These are phyloP conservation scores for Gymnopithys bicolor DNA, from an alignment of 2,797 vertebrate species.

Conservation along the genomic window DNA sequence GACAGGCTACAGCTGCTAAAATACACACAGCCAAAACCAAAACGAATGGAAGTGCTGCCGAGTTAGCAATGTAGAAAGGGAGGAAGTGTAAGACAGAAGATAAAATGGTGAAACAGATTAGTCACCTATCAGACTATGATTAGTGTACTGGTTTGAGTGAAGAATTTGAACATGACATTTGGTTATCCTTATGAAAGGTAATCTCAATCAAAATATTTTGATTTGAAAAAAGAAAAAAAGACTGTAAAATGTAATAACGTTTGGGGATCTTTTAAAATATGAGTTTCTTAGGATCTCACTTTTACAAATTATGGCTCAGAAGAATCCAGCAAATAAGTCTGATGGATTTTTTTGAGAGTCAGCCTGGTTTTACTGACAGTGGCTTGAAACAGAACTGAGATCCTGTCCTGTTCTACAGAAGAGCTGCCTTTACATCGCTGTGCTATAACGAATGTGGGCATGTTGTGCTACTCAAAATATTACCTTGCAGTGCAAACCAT, in stretches of 20 bases:
- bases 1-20: constrained; percentile 26
- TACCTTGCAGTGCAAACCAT: not conserved
- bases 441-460: not conserved
- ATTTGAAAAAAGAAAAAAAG: not conserved
- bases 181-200: not conserved
- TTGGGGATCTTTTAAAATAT: not conserved
- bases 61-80: not conserved
- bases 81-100: not conserved
- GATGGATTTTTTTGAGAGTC: not conserved
- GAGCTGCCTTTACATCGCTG: not conserved
- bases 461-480: not conserved
- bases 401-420: not conserved
- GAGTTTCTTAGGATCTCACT: not conserved
- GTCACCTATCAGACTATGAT: not conserved
- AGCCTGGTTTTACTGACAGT: not conserved
- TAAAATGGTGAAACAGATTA: not conserved
- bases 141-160: not conserved
- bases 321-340: not conserved
- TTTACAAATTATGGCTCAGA: not conserved
- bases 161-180: not conserved
- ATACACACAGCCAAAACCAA: not conserved
- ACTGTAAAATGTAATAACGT: not conserved
- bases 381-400: not conserved
- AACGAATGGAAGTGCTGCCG: not conserved
- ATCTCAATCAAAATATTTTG: not conserved